Conservation (phyloP, 1,140 invertebrate species). For the fruit fly (Drosophila melanogaster) region DNA sequence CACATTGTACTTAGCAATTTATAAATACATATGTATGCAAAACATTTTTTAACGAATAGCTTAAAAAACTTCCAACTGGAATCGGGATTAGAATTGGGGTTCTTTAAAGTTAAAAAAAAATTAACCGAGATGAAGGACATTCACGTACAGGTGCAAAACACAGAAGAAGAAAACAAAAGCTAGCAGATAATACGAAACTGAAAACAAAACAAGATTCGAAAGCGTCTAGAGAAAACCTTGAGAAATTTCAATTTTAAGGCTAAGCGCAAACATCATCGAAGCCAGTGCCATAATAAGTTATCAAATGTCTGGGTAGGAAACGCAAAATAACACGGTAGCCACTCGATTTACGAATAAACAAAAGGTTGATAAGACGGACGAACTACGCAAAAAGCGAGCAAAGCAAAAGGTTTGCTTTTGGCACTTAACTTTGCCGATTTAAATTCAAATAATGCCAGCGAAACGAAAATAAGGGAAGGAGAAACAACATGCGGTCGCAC, state of each 20-base stretch:
- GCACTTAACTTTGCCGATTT: conserved; percentile 35
- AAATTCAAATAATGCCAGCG: conserved; percentile 31
- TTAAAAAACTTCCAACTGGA: not conserved
- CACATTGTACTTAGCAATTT: too few species aligned
- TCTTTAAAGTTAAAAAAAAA: not conserved
- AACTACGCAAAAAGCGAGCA: conserved; percentile 32
- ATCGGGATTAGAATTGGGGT: not conserved
- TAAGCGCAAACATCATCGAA: conserved; percentile 24
- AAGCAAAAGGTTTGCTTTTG: conserved; percentile 45
- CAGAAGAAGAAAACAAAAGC: conserved; percentile 17
- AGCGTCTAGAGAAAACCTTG: conserved; percentile 50
- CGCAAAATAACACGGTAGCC: conserved; percentile 23
- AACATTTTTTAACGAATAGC: too few species aligned
- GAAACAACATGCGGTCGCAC: conserved; percentile 51
- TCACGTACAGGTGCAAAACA: conserved; percentile 3
- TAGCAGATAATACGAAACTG: conserved; percentile 27
- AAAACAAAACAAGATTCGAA: conserved; percentile 66
- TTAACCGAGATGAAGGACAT: conserved; percentile 14
- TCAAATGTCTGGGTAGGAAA: conserved; percentile 47
- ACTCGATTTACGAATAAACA: conserved; percentile 42
- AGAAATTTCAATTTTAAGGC: conserved; percentile 23
- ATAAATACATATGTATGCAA: not conserved
- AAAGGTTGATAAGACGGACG: conserved; percentile 31
- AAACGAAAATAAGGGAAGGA: conserved; percentile 21
- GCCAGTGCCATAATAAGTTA: conserved; percentile 58